These are phyloP conservation scores for Choloepus hoffmanni DNA, from an alignment of 2,113 vertebrate genomes.

Conservation along the genomic window DNA sequence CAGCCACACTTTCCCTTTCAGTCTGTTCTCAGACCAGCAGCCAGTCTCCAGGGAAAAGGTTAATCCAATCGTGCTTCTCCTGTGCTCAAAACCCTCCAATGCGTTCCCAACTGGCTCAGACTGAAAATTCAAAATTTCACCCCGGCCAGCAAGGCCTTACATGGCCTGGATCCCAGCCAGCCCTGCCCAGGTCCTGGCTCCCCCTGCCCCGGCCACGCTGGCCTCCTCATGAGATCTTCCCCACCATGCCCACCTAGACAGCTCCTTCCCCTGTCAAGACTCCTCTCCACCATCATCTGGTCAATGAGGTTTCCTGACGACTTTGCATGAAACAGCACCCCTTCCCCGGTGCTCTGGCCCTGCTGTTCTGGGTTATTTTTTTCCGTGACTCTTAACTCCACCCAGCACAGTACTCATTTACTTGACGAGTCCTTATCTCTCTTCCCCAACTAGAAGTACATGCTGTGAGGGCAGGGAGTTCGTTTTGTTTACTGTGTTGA, in stretches of 20 bases:
- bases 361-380: not conserved
- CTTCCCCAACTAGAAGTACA: not conserved
- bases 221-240: not conserved
- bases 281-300: not conserved
- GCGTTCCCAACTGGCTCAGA: not conserved
- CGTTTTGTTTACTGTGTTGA: conserved; percentile 23
- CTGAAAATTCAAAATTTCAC: not conserved
- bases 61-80: not conserved
- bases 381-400: not conserved
- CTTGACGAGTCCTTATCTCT: not conserved
- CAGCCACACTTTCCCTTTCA: not conserved
- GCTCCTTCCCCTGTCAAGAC: not conserved
- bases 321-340: not conserved
- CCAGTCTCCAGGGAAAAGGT: not conserved
- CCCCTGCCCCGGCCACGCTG: not conserved
- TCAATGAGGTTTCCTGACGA: not conserved
- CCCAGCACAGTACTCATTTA: not conserved
- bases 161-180: not conserved
- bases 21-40: not conserved
- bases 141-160: not conserved
- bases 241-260: not conserved
- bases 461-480: not conserved
- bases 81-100: not conserved
- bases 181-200: not conserved
- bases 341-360: not conserved